Base-by-base conservation (phyloP, 2,113 vertebrate species). In the Catharus fuscescens region DNA sequence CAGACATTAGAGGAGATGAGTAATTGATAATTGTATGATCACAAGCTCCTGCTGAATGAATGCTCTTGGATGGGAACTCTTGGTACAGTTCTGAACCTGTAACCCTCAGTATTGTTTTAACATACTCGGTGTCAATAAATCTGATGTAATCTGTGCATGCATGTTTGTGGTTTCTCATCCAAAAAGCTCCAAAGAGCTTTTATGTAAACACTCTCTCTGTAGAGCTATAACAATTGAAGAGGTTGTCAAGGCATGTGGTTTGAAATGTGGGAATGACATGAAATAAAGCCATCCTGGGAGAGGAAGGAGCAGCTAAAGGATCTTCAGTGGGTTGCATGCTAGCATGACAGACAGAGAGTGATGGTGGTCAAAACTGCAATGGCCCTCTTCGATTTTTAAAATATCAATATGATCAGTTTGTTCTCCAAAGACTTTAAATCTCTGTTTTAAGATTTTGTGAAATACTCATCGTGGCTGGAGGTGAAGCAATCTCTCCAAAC, bases 181-280 rank as follows among this genome's bases (percentile, higher is more conserved):
- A 86, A 95, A 93, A 97, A 91, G 72, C 88, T 95, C 91, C 80
- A 61, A 89, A 94, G 88, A 83, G 92, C 92, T 96, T 96, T 95
- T 88, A 80, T 93, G 48, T 92, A 94, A 97, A 95, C 86, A 95
- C 72, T 10, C 82, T 96, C 72, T 96, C 69, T 66, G 77, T 26
- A 92, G 88, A 94, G 67, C 92, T 93, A 64, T 90, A 95, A 90
- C 64, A 93, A 88, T 77, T 90, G 88, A 92, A 95, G 93, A 95
- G 90, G 76, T 93, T 2, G 0, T 90, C 14, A 9, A 94, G 64
- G 56, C 86, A 88, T 16, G 23, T 83, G 79, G 54, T 90, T 92
- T 86, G 71, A 91, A 90, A 94, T 90, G 74, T 90, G 90, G 71
- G 71, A 97, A 94, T 83, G 82, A 80, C 15, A 18, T 83, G 88